Conservation (phyloP, 2,888 invertebrate genomes). For the Melinaea marsaeus region DNA sequence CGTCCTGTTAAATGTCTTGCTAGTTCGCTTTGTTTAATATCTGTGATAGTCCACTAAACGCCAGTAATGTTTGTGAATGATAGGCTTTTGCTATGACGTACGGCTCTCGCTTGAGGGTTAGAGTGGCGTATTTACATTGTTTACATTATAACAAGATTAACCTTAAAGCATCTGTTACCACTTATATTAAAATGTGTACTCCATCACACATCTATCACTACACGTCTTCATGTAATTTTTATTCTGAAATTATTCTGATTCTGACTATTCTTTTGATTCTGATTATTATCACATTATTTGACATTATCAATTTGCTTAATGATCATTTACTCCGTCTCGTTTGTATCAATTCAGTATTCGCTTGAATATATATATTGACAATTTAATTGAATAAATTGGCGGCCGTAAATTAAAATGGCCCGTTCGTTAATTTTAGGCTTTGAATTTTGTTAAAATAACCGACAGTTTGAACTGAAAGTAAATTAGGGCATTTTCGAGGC, state of each 20-base stretch:
- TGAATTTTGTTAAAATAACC: conserved; percentile 54
- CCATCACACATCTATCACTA: neutral
- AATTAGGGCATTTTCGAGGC: conserved; percentile 64
- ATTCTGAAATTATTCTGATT: no score
- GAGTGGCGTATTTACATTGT: conserved; percentile 12
- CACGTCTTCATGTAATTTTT: neutral
- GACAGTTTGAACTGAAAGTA: conserved; percentile 56
- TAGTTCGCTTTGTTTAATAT: conserved; percentile 55
- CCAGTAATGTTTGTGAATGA: conserved; percentile 27
- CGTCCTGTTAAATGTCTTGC: conserved; percentile 48
- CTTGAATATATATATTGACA: conserved; percentile 31
- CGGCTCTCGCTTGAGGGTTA: conserved; percentile 12
- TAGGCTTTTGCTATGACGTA: conserved; percentile 25
- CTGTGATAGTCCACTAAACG: conserved; percentile 54
- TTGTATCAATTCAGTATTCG: neutral
- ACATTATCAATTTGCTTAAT: neutral
- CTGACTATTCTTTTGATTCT: no score
- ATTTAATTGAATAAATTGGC: conserved; percentile 52
- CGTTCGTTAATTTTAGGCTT: conserved; percentile 54
- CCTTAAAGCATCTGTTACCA: neutral
- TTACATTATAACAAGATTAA: conserved; percentile 13
- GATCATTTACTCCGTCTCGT: neutral
- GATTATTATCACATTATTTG: neutral
- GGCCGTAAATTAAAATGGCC: conserved; percentile 54
- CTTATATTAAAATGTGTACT: neutral